A percentile compares a stretch with the other conserved stretches of the same genome.
Evolutionary conservation across 1,140 invertebrate genomes (phyloP).

Genomic region (Diorhabda sublineata): DNA sequence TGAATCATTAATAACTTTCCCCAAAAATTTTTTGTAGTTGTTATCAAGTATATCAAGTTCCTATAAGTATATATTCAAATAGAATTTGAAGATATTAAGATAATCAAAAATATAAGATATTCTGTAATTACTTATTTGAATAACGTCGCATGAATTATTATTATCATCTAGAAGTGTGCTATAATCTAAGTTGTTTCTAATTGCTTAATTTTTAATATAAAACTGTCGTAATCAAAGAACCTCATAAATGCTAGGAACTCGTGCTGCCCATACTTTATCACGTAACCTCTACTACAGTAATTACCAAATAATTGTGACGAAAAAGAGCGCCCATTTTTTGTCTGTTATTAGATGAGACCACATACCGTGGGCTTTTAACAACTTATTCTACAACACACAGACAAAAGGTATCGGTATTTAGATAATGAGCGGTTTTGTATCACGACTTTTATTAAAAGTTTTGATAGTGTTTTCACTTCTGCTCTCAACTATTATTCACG

Average conservation of each 20-base stretch:
- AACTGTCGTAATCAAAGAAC: too few species aligned
- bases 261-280: not conserved
- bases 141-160: too few species aligned
- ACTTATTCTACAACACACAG: not conserved
- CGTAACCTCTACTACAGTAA: not conserved
- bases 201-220: too few species aligned
- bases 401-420: not conserved
- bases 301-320: not conserved
- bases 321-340: not conserved
- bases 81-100: too few species aligned
- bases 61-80: too few species aligned
- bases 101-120: too few species aligned
- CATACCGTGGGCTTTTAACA: not conserved
- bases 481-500: not conserved
- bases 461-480: not conserved
- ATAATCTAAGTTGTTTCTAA: too few species aligned
- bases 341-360: conserved; percentile 2
- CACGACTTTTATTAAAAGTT: conserved; percentile 2
- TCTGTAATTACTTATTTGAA: too few species aligned
- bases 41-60: too few species aligned
- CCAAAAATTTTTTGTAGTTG: too few species aligned
- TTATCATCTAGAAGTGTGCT: too few species aligned
- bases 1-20: too few species aligned
- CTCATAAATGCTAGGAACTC: not conserved
- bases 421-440: not conserved